Evolutionary conservation across 2,888 invertebrate genomes (phyloP).

Genomic region (Tetragnatha montana): DNA sequence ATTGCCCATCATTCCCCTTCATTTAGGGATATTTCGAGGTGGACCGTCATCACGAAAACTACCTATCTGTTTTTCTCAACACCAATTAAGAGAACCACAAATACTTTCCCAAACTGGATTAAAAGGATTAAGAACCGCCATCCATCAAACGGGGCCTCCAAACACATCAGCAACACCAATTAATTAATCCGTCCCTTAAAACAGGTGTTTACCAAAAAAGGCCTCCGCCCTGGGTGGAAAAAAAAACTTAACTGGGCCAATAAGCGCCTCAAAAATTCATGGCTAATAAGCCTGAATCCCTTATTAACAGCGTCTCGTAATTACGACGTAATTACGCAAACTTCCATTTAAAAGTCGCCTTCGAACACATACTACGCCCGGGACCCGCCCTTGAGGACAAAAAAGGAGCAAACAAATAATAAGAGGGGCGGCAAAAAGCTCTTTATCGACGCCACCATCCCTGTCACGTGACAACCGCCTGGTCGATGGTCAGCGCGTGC

Average conservation of each 20-base stretch:
- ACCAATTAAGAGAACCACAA: not conserved
- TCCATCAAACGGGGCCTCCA: not conserved
- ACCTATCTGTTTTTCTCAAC: not conserved
- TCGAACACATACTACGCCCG: conserved; percentile 50
- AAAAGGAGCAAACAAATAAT: conserved; percentile 23
- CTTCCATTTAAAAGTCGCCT: conserved; percentile 64
- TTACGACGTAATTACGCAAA: conserved; percentile 56
- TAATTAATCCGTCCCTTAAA: not conserved
- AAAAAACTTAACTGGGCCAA: conserved; percentile 36
- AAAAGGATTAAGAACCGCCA: not conserved
- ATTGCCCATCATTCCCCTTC: too few species aligned
- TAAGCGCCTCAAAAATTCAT: conserved; percentile 60
- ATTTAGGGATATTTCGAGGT: too few species aligned
- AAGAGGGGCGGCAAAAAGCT: conserved; percentile 1
- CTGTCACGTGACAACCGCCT: conserved; percentile 35
- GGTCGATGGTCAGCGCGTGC: conserved; percentile 23
- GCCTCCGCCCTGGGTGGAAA: not conserved
- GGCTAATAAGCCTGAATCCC: conserved; percentile 44
- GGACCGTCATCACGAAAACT: too few species aligned
- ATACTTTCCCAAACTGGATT: not conserved
- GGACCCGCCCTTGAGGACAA: not conserved
- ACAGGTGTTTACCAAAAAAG: not conserved
- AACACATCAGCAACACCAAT: not conserved
- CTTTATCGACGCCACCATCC: conserved; percentile 55
- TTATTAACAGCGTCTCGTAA: conserved; percentile 67